Conservation (phyloP, 2,113 vertebrate species). For the Callaeas wilsoni region DNA sequence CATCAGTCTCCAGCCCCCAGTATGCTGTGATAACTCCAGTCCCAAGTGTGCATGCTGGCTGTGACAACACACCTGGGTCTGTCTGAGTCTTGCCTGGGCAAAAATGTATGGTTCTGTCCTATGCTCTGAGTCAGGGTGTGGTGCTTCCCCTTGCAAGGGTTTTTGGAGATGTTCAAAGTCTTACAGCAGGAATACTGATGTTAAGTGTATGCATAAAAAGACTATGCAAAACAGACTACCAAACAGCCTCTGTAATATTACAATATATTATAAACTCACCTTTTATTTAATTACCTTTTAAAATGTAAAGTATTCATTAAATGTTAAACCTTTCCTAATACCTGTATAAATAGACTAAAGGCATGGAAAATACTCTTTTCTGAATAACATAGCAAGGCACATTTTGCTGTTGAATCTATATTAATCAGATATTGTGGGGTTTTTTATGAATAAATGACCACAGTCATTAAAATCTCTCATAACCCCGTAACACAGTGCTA, state of each 20-base stretch:
- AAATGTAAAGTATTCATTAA: constrained; percentile 42
- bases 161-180: not conserved
- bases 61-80: not conserved
- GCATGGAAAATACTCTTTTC: not conserved
- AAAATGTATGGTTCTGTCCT: not conserved
- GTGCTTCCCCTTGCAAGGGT: not conserved
- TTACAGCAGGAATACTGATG: not conserved
- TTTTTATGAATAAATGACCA: constrained; percentile 52
- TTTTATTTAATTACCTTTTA: constrained; percentile 32
- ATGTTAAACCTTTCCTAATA: constrained; percentile 16
- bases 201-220: not conserved
- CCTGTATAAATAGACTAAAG: not conserved
- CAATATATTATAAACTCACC: not conserved
- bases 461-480: constrained; percentile 49
- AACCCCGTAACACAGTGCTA: constrained; percentile 30
- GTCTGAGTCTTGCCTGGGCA: not conserved
- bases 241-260: not conserved
- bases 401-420: not conserved
- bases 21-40: not conserved
- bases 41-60: not conserved
- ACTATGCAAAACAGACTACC: not conserved
- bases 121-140: not conserved
- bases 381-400: not conserved
- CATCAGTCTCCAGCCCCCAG: not conserved
- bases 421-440: constrained; percentile 35